Conservation (phyloP, 23 tunicate species). For the Ascidia mentula region DNA sequence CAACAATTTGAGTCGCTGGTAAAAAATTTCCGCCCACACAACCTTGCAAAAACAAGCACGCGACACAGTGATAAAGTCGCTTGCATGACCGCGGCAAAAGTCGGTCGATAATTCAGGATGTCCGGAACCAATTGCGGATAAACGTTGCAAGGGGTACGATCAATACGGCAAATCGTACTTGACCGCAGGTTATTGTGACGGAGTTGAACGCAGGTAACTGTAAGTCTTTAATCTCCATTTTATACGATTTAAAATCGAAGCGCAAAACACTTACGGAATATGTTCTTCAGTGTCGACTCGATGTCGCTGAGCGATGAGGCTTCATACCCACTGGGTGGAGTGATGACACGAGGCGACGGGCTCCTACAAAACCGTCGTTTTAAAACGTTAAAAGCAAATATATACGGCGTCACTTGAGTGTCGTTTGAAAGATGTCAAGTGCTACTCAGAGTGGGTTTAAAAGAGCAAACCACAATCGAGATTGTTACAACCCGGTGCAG, state of each 20-base stretch:
- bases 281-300: constrained; percentile 74
- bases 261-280: constrained; percentile 81
- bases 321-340: constrained; percentile 64
- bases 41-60: background rate
- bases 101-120: background rate
- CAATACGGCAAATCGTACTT: too few relatives aligned
- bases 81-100: background rate
- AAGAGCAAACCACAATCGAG: background rate
- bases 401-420: background rate
- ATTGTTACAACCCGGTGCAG: background rate
- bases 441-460: background rate
- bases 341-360: constrained; percentile 71
- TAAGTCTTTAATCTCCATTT: too few relatives aligned
- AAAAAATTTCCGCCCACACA: too few relatives aligned
- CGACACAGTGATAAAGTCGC: background rate
- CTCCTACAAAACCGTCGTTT: too few relatives aligned
- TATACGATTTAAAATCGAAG: too few relatives aligned
- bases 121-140: background rate
- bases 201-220: too few relatives aligned
- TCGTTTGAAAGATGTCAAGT: background rate
- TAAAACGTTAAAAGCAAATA: background rate
- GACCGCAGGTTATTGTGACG: too few relatives aligned
- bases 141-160: too few relatives aligned
- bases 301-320: constrained; percentile 51
- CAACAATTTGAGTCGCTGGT: too few relatives aligned